These are phyloP conservation scores for Axea sp. DNA, from an alignment of 2,888 invertebrate genomes.

Conservation along the genomic window DNA sequence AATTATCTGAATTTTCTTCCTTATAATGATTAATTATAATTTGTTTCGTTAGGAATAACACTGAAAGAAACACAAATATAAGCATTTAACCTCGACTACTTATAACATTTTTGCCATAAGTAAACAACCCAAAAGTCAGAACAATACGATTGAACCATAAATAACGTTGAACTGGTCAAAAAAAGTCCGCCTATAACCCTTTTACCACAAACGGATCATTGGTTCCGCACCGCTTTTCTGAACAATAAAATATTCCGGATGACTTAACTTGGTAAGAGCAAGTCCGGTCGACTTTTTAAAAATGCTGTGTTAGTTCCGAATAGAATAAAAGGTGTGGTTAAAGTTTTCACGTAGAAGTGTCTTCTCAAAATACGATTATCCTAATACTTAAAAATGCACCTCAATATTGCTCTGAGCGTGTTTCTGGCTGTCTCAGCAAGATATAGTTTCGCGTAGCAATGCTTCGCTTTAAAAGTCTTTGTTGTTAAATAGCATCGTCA, in stretches of 20 bases:
- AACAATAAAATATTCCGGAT: slow-evolving; percentile 11
- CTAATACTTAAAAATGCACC: slow-evolving; percentile 51
- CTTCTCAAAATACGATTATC: slow-evolving; percentile 53
- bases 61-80: slow-evolving; percentile 10
- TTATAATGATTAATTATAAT: slow-evolving; percentile 31
- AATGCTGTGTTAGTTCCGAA: slow-evolving; percentile 11
- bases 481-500: background rate
- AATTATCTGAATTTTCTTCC: too few species aligned
- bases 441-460: slow-evolving; percentile 13
- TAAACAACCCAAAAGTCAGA: slow-evolving; percentile 28
- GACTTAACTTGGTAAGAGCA: slow-evolving; percentile 5
- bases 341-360: slow-evolving; percentile 23
- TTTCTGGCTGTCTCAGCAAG: slow-evolving; percentile 31
- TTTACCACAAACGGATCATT: slow-evolving; percentile 12
- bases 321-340: slow-evolving; percentile 10
- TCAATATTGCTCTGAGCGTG: slow-evolving; percentile 40
- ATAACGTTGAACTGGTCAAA: slow-evolving; percentile 35
- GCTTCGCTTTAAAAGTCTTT: slow-evolving; percentile 1
- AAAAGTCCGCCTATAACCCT: slow-evolving; percentile 4
- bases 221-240: slow-evolving; percentile 30
- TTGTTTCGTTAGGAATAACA: slow-evolving; percentile 1
- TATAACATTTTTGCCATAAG: slow-evolving; percentile 16
- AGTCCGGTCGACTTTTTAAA: slow-evolving; percentile 4
- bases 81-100: too few species aligned
- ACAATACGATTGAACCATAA: slow-evolving; percentile 46